phyloP scores from a whole-genome alignment of 2,113 vertebrate species.

The Sturnus vulgaris region DNA sequence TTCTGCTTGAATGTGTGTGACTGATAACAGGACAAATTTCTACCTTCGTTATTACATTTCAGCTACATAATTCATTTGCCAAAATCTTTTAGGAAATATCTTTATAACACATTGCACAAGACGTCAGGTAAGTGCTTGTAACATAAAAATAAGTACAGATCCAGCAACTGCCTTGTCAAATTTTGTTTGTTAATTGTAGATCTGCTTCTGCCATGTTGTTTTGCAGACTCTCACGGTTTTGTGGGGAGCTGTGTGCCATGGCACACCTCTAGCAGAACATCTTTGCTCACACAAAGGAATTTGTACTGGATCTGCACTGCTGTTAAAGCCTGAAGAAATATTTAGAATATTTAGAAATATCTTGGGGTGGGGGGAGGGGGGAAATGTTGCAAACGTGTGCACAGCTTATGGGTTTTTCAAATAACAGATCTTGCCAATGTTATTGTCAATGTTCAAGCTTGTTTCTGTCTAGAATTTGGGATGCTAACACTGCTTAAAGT shows the following conservation, averaged over 20 bases:
- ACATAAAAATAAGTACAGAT: neutral
- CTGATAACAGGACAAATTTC: slow-evolving; percentile 80
- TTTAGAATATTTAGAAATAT: neutral
- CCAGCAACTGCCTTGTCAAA: neutral
- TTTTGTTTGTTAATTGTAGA: slow-evolving; percentile 39
- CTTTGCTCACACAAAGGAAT: neutral
- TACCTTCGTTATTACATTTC: slow-evolving; percentile 71
- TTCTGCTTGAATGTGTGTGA: slow-evolving; percentile 77
- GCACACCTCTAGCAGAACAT: neutral
- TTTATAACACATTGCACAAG: slow-evolving; percentile 34
- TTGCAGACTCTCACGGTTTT: neutral
- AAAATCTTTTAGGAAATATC: slow-evolving; percentile 70
- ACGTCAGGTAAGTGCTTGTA: slow-evolving; percentile 66
- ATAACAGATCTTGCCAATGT: neutral
- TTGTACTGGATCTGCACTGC: neutral
- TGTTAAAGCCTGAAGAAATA: neutral
- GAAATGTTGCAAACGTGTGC: neutral
- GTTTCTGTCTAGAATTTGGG: neutral
- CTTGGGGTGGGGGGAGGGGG: neutral
- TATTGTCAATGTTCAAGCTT: neutral
- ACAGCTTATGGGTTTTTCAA: neutral
- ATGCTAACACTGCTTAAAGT: neutral
- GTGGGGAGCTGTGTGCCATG: neutral
- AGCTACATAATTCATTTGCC: slow-evolving; percentile 73
- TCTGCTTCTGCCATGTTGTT: slow-evolving; percentile 5